Evolutionary conservation across 2,797 vertebrate genomes (phyloP).

Genomic region (Amphiprion clarkii): DNA sequence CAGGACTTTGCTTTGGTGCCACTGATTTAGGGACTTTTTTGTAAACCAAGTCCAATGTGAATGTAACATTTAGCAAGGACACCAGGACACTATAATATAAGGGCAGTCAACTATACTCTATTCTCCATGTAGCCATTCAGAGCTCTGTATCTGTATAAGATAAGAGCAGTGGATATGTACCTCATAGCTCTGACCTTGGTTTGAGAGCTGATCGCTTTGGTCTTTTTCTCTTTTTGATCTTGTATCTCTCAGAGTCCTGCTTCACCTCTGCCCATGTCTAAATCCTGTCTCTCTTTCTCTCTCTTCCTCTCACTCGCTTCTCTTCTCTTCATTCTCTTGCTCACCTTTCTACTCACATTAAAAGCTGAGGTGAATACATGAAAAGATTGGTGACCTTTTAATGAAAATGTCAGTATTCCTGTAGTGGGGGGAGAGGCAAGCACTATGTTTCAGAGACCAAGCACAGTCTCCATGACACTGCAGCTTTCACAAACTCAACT

Average conservation of each 20-base stretch:
- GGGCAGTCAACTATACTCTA: slow-evolving; percentile 33
- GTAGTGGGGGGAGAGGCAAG: slow-evolving; percentile 65
- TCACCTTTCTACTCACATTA: slow-evolving; percentile 89
- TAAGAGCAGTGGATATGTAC: slow-evolving; percentile 66
- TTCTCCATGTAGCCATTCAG: slow-evolving; percentile 51
- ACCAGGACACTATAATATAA: slow-evolving; percentile 28
- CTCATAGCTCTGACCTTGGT: slow-evolving; percentile 67
- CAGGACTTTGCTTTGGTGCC: slow-evolving; percentile 4
- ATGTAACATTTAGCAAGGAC: slow-evolving; percentile 46
- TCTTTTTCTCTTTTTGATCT: slow-evolving; percentile 81
- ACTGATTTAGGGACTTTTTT: slow-evolving; percentile 1
- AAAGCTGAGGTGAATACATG: slow-evolving; percentile 88
- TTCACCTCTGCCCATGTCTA: slow-evolving; percentile 61
- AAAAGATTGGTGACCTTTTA: slow-evolving; percentile 88
- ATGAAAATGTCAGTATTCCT: slow-evolving; percentile 87
- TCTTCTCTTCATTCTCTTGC: slow-evolving; percentile 85
- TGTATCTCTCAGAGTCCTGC: slow-evolving; percentile 71
- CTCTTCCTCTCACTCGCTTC: slow-evolving; percentile 73
- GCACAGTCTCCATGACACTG: slow-evolving; percentile 69
- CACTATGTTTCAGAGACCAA: slow-evolving; percentile 62
- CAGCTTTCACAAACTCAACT: slow-evolving; percentile 70
- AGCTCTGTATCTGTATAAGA: slow-evolving; percentile 64
- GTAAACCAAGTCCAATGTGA: slow-evolving; percentile 23
- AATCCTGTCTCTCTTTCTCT: slow-evolving; percentile 71
- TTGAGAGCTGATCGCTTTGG: slow-evolving; percentile 72